A percentile compares a stretch with the other conserved stretches of the same genome.
These are phyloP conservation scores for Apodemia duryi DNA, from an alignment of 2,888 invertebrate genomes.

Conservation along the genomic window DNA sequence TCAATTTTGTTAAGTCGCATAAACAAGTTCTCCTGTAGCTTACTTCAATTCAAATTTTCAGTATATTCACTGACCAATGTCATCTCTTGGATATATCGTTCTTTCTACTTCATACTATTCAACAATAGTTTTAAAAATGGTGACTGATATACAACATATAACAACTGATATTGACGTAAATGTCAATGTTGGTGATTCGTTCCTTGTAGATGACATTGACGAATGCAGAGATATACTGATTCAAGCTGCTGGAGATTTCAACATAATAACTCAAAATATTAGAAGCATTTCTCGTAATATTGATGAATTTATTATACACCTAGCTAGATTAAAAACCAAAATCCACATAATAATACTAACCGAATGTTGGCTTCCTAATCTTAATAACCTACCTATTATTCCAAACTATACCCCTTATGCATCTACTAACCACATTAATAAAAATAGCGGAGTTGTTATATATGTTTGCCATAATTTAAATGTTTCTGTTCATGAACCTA, in stretches of 20 bases:
- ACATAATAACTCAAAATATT: constrained; percentile 15
- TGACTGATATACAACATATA: neutral
- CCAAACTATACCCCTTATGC: neutral
- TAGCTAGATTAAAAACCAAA: neutral
- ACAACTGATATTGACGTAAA: neutral
- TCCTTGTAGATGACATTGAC: neutral
- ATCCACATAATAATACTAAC: neutral
- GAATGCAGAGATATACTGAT: neutral
- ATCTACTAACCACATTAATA: constrained; percentile 5
- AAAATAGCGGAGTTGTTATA: constrained; percentile 23
- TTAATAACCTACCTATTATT: neutral
- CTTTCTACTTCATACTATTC: neutral
- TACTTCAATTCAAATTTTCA: neutral
- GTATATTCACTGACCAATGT: neutral
- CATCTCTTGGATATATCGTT: neutral
- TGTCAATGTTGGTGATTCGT: neutral
- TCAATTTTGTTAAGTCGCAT: neutral
- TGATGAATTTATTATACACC: neutral
- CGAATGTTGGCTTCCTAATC: neutral
- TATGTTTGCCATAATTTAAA: constrained; percentile 15
- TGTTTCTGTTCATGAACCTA: constrained; percentile 16
- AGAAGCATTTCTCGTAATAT: constrained; percentile 18
- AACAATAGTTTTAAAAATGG: neutral
- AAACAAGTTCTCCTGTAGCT: neutral
- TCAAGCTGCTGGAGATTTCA: neutral